Conservation (phyloP, 2,113 vertebrate species). For the Sciurus niger region DNA sequence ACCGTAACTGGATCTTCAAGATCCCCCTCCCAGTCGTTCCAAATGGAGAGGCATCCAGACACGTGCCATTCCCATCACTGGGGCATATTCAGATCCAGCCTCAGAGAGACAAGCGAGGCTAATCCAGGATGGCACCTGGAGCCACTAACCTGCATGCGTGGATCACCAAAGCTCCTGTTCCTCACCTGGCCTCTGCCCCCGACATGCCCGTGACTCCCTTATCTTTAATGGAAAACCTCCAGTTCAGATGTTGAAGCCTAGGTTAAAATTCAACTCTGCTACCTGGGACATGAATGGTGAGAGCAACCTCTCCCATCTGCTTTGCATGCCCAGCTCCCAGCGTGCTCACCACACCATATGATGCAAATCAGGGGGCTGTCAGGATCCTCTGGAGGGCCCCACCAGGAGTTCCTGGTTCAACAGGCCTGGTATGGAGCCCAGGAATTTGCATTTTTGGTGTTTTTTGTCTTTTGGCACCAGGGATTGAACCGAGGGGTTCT, state of each 20-base stretch:
- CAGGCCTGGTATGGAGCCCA: background rate
- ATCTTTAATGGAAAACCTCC: background rate
- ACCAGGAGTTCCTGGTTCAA: background rate
- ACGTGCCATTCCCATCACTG: background rate
- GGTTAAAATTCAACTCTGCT: background rate
- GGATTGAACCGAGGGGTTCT: no score
- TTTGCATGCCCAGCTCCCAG: background rate
- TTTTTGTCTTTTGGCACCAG: no score
- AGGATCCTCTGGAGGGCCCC: background rate
- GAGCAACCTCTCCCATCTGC: no score
- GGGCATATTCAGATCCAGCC: background rate
- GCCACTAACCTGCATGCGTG: background rate
- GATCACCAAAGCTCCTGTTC: background rate
- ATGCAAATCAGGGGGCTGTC: no score
- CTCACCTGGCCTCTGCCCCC: background rate
- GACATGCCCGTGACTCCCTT: background rate
- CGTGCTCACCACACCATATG: fast-evolving
- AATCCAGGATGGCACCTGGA: background rate
- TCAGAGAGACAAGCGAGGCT: background rate
- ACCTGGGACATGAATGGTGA: background rate
- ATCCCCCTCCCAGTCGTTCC: background rate
- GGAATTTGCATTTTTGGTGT: background rate
- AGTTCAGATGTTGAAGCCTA: background rate
- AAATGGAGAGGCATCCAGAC: no score
- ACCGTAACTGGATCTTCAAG: background rate